Evolutionary conservation across 2,797 vertebrate species (phyloP).

Genomic region (Anomalospiza imberbis): DNA sequence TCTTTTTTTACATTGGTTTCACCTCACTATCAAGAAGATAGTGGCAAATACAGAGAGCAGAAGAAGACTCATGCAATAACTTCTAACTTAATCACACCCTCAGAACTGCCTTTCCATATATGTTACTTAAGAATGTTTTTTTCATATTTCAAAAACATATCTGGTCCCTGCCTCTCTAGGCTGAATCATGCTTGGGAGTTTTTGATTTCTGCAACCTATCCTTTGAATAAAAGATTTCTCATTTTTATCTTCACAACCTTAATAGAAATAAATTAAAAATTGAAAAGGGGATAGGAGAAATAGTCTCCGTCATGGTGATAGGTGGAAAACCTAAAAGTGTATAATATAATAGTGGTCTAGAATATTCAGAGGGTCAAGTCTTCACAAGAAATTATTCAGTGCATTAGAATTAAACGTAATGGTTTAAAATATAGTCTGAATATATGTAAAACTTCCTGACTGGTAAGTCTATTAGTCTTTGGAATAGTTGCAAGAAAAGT

Average conservation of each 20-base stretch:
- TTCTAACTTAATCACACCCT: not conserved
- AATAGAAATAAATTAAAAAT: conserved; percentile 39
- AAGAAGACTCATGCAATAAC: not conserved
- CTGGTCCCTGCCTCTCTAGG: not conserved
- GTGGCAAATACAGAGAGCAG: not conserved
- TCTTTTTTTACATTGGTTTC: not conserved
- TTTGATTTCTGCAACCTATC: not conserved
- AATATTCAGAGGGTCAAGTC: conserved; percentile 10
- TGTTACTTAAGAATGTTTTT: not conserved
- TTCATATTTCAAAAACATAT: not conserved
- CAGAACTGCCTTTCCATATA: not conserved
- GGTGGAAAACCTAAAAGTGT: not conserved
- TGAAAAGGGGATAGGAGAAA: not conserved
- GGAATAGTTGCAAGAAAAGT: not conserved
- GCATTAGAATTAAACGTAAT: not conserved
- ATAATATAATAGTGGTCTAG: not conserved
- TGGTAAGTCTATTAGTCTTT: not conserved
- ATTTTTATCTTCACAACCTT: not conserved
- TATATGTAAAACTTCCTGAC: not conserved
- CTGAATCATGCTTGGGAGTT: not conserved
- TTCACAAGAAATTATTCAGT: conserved; percentile 28
- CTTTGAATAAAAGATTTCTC: not conserved
- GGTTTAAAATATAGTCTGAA: not conserved
- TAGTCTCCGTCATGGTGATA: not conserved
- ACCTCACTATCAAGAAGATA: not conserved